Evolutionary conservation across 2,888 invertebrate genomes (phyloP).

Genomic region (Laothoe populi): DNA sequence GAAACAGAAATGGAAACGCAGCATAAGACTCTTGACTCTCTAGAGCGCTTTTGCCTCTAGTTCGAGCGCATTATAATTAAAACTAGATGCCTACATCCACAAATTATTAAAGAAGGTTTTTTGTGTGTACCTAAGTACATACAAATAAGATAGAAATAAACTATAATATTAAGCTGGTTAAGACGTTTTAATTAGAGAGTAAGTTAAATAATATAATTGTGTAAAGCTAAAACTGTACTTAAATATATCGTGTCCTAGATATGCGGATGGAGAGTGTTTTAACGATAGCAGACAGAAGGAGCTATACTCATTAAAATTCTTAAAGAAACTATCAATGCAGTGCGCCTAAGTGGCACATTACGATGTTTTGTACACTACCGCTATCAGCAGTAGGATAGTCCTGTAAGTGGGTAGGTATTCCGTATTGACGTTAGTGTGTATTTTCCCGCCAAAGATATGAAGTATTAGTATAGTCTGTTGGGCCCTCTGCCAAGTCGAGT

Average conservation of each 20-base stretch:
- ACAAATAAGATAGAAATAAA: too few relatives aligned
- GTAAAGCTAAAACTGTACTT: background rate
- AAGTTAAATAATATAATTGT: too few relatives aligned
- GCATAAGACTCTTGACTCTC: too few relatives aligned
- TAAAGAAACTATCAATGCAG: conserved; percentile 21
- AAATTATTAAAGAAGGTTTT: too few relatives aligned
- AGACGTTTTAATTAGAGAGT: too few relatives aligned
- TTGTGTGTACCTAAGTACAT: too few relatives aligned
- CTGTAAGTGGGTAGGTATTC: conserved; percentile 6
- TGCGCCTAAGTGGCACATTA: conserved; percentile 19
- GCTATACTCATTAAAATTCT: conserved; percentile 17
- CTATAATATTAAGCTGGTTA: too few relatives aligned
- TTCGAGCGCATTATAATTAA: too few relatives aligned
- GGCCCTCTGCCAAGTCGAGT: conserved; percentile 67
- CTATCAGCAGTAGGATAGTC: conserved; percentile 11
- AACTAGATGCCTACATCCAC: too few relatives aligned
- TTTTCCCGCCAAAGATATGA: conserved; percentile 58
- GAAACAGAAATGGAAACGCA: too few relatives aligned
- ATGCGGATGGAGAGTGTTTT: conserved; percentile 1
- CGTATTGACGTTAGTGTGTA: conserved; percentile 41
- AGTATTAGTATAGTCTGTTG: conserved; percentile 61
- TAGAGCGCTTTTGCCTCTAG: too few relatives aligned
- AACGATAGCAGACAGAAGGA: conserved; percentile 11
- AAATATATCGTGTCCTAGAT: background rate
- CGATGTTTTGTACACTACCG: conserved; percentile 11